Conservation (phyloP, 2,888 invertebrate genomes). For the Lycocerus yunnanus region DNA sequence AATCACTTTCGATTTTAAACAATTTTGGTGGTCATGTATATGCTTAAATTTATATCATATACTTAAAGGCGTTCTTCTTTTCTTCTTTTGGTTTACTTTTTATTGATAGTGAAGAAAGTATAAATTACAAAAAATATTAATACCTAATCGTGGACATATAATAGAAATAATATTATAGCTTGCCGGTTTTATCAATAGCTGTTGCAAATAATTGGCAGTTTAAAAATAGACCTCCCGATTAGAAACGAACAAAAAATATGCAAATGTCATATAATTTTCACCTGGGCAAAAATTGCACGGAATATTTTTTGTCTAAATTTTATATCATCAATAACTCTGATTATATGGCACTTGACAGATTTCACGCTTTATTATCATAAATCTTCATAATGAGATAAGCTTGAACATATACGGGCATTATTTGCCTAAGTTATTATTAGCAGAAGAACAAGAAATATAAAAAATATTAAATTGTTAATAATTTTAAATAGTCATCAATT, state of each 20-base stretch:
- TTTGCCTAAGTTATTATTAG: neutral
- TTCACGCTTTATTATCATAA: neutral
- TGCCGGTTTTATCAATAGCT: neutral
- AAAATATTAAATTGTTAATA: neutral
- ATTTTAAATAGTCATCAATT: neutral
- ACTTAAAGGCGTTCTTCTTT: neutral
- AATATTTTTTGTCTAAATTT: neutral
- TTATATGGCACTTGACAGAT: neutral
- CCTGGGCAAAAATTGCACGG: neutral
- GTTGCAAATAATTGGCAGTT: neutral
- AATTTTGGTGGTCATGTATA: too few species aligned
- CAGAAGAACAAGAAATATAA: neutral
- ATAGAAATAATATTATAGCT: neutral
- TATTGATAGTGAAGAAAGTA: neutral
- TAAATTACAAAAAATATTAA: neutral
- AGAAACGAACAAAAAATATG: neutral
- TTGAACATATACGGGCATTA: neutral
- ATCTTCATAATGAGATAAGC: neutral
- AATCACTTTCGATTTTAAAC: too few species aligned
- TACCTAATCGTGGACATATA: neutral
- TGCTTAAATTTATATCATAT: neutral
- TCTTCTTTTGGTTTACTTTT: neutral
- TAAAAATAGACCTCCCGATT: neutral
- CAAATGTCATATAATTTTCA: neutral
- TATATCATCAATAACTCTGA: neutral